Base-by-base conservation (phyloP, 2,888 invertebrate genomes). In the Limenitis camilla region DNA sequence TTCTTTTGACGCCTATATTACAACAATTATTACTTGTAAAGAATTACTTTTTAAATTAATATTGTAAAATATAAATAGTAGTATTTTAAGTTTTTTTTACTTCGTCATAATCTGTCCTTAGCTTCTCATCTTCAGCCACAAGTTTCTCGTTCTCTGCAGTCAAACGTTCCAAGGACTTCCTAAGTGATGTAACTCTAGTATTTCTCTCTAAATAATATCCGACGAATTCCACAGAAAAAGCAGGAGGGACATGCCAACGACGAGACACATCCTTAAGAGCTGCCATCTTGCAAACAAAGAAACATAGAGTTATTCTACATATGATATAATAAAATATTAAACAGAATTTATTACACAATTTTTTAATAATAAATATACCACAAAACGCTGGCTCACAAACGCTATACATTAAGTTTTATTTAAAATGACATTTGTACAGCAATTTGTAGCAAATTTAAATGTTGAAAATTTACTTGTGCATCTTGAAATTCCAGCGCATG, bases 241-340 rank as follows among this genome's bases (percentile, higher is more conserved):
- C 96, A 0, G 97, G 96, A 0, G 96, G 93, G 56, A 98, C 94
- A 77, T 97, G 96, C 94, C 97, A 97, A 64, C 97, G 97, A 64
- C 96, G 96, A 7, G 96, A 90, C 5, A 96, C 93, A 69, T 97
- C 97, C 5, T 93, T 92, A 11, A 96, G 78, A 1, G 95, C 93
- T 44, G 94, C 92, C 66, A 92, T 83, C 88, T 89, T 49, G 1
- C n/a, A n/a, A n/a, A n/a, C n/a, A 10, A 11, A 4, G 48, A 35
- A 53, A 47, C 6, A 30, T 10, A 46, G 8, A 9, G 27, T 29
- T 30, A 10, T 27, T 19, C n/a, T 29, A 19, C n/a, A 32, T n/a
- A n/a, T n/a, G n/a, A n/a, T n/a, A n/a, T n/a, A n/a, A n/a, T n/a
- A 35, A 9, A 33, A 33, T 7, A n/a, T 33, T 33, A 6, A 33